phyloP scores from a whole-genome alignment of 2,888 invertebrate genomes.

The Eupithecia dodoneata region DNA sequence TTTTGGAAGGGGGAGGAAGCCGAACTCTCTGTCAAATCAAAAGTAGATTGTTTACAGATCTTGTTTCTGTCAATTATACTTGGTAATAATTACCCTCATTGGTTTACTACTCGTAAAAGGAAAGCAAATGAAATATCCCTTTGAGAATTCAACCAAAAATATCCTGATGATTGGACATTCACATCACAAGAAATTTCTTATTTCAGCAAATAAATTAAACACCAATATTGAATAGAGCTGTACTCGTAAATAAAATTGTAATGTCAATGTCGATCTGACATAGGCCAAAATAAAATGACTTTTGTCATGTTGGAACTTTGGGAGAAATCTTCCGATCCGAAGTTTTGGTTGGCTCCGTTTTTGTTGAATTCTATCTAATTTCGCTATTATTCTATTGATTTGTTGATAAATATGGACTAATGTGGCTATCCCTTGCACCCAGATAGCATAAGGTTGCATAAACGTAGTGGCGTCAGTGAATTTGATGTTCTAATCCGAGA shows the following conservation, averaged over 20 bases:
- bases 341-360: slow-evolving; percentile 67
- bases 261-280: neutral
- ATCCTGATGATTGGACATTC: too few relatives aligned
- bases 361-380: slow-evolving; percentile 64
- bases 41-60: neutral
- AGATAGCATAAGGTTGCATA: slow-evolving; percentile 57
- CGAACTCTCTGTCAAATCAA: neutral
- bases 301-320: slow-evolving; percentile 82
- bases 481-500: slow-evolving; percentile 69
- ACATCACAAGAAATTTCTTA: neutral
- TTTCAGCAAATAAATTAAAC: neutral
- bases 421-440: slow-evolving; percentile 55
- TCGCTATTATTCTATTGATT: slow-evolving; percentile 54
- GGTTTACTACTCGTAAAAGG: too few relatives aligned
- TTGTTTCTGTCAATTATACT: too few relatives aligned
- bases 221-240: neutral
- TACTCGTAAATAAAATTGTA: slow-evolving; percentile 1
- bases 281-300: slow-evolving; percentile 57
- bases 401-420: slow-evolving; percentile 63
- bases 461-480: slow-evolving; percentile 50
- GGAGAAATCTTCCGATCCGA: slow-evolving; percentile 61
- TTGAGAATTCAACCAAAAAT: too few relatives aligned
- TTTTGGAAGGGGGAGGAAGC: neutral
- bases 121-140: too few relatives aligned
- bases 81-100: too few relatives aligned